A percentile compares a stretch with the other conserved stretches of the same genome.
phyloP scores from a whole-genome alignment of 2,888 invertebrate species.

The Stenodema calcarata region DNA sequence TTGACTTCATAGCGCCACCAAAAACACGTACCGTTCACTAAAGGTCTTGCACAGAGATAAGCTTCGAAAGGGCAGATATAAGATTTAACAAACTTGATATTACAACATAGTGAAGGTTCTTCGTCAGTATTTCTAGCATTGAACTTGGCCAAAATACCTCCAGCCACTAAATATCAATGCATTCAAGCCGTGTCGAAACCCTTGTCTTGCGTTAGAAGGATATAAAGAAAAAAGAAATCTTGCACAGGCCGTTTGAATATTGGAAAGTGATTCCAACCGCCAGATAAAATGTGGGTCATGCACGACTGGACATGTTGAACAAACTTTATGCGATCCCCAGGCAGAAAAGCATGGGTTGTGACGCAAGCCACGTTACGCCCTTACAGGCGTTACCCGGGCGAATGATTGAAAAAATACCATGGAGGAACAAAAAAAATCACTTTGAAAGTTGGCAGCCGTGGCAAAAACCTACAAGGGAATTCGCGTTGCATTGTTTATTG shows the following conservation, averaged over 20 bases:
- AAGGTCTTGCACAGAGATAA: too few species aligned
- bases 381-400: neutral
- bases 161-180: neutral
- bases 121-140: neutral
- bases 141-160: neutral
- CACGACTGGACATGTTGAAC: conserved; percentile 26
- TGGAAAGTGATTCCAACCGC: neutral
- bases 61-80: too few species aligned
- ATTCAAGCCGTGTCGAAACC: neutral
- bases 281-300: neutral
- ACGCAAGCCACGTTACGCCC: neutral
- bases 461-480: neutral
- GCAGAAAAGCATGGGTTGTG: neutral
- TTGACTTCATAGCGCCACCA: too few species aligned
- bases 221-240: neutral
- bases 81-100: neutral
- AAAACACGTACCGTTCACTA: too few species aligned
- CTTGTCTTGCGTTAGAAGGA: neutral
- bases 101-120: neutral
- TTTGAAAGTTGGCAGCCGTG: neutral
- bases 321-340: conserved; percentile 2
- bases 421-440: neutral
- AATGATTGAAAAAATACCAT: neutral
- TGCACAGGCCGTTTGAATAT: neutral
- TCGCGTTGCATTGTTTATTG: neutral